Conservation (phyloP, 2,888 invertebrate genomes). For the Disparrhopalites patrizii region DNA sequence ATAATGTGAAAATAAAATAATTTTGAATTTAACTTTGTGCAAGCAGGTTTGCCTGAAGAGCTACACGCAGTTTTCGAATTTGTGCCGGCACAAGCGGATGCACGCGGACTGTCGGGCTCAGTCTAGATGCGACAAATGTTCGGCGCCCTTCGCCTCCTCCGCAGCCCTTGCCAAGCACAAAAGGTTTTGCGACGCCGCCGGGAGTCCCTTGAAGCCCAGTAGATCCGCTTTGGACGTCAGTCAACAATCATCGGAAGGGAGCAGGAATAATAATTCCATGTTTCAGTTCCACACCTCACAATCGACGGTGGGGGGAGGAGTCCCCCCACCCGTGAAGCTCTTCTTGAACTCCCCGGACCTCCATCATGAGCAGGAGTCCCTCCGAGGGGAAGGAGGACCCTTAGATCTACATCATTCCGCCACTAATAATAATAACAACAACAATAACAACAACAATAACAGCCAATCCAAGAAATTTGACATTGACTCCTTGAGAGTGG, state of each 20-base stretch:
- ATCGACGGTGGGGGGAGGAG: conserved; percentile 19
- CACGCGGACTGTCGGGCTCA: conserved; percentile 92
- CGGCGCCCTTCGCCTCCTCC: conserved; percentile 85
- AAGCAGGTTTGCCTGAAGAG: conserved; percentile 85
- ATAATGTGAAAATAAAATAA: too few relatives aligned
- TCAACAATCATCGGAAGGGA: background rate
- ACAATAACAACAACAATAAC: too few relatives aligned
- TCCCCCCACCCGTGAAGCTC: conserved; percentile 51
- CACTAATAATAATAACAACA: too few relatives aligned
- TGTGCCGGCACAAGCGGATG: conserved; percentile 99
- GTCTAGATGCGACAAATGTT: conserved; percentile 91
- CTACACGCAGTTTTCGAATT: conserved; percentile 98
- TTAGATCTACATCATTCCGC: background rate
- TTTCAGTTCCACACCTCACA: conserved; percentile 5
- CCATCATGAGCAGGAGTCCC: background rate
- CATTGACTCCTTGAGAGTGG: conserved; percentile 10
- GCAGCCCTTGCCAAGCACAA: conserved; percentile 93
- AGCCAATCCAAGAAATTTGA: background rate
- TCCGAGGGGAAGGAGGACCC: background rate
- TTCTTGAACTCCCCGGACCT: conserved; percentile 50
- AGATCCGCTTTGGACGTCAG: background rate
- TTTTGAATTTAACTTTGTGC: too few relatives aligned
- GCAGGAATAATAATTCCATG: background rate
- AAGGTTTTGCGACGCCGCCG: conserved; percentile 74
- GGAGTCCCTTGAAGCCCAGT: conserved; percentile 17